A percentile compares a stretch with the other conserved stretches of the same genome.
Conservation (phyloP, 2,113 vertebrate species). For the Phalacrocorax aristotelis region DNA sequence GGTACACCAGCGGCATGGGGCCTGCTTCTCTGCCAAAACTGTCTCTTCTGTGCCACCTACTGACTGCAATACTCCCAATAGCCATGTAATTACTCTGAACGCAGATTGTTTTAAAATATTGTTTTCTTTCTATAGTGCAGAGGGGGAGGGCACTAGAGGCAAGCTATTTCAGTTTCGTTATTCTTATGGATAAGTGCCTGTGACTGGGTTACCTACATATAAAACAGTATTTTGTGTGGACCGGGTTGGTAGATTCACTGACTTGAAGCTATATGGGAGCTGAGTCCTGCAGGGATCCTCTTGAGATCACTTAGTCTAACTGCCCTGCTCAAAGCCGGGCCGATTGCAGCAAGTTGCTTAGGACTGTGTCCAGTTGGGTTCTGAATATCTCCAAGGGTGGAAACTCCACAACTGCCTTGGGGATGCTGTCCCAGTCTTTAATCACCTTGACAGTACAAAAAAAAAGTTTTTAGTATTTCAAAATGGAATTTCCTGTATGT, state of each 20-base stretch:
- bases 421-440: neutral
- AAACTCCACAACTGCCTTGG: neutral
- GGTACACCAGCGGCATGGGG: no score
- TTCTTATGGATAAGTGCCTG: neutral
- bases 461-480: neutral
- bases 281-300: neutral
- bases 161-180: neutral
- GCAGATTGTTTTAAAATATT: neutral
- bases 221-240: neutral
- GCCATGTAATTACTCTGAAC: fast-evolving
- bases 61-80: neutral
- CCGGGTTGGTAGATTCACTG: neutral
- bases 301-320: neutral
- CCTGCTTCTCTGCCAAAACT: neutral
- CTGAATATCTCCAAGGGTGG: neutral
- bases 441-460: neutral
- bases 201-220: neutral
- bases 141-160: neutral
- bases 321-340: neutral
- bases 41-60: conserved; percentile 24
- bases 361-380: neutral
- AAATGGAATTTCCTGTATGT: neutral
- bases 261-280: neutral
- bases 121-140: neutral
- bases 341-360: neutral